Base-by-base conservation (phyloP, 1,140 invertebrate genomes). In the Hyles vespertilio region DNA sequence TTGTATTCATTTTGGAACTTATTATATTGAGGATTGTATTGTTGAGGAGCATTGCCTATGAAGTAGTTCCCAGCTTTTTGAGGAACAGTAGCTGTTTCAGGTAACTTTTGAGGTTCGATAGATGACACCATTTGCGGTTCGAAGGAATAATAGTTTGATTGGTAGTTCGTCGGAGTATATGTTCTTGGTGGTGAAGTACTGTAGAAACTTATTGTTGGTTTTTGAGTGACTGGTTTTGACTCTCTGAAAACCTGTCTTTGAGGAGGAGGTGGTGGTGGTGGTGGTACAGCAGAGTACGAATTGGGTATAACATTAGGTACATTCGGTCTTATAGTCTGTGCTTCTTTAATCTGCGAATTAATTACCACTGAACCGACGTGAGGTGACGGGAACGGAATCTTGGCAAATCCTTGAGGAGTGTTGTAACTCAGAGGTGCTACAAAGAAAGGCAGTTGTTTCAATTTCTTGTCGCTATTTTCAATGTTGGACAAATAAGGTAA, bases 321-420 rank as follows among this genome's bases (percentile, higher is more conserved):
- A 59, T 72, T 77, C 22, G 72, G 70, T 11, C 70, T 70, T 51
- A 73, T 55, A 7, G 66, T 57, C 32, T 45, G 70, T 50, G 9
- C 66, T 32, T 89, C 85, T 46, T 70, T 85, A 8, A 87, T 87
- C 54, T 78, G 76, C 8, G 78, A 88, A 66, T 93, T 94, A 2
- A 96, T 90, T 2, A 96, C 94, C 9, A 96, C 94, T 1, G 95
- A 96, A 3, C 95, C 95, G 3, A 96, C 95, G 78, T 96, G 95
- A 2, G 95, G 95, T 0, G 94, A 93, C 1, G 95, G 95, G 72
- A 96, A 93, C 0, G 94, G 93, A 57, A 96, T 96, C 81, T 96
- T 96, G 0, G 94, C 93, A 74, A 95, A 96, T 9, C 95, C 95
- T 10, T 91, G 88, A 0, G 95, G 95, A 32, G 95, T 94, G 65